Conservation (phyloP, 2,113 vertebrate species). For the Redunca redunca region DNA sequence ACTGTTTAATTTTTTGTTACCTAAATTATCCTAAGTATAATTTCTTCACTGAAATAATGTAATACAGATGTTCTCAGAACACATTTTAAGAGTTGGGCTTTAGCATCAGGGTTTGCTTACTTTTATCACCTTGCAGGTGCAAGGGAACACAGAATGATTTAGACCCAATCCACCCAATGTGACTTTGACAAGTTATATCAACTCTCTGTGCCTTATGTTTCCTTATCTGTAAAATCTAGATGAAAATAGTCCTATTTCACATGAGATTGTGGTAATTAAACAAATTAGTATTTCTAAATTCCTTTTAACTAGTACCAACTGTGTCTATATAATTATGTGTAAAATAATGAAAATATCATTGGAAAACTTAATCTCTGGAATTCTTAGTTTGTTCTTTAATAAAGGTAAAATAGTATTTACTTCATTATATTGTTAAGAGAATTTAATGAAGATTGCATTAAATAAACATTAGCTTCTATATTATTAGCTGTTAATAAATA, state of each 20-base stretch:
- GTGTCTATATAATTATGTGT: background rate
- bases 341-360: background rate
- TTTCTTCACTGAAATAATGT: background rate
- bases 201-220: background rate
- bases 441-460: background rate
- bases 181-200: background rate
- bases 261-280: background rate
- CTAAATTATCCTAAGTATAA: background rate
- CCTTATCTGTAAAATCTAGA: background rate
- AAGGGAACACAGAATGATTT: background rate
- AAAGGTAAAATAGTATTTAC: background rate
- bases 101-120: background rate
- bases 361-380: background rate
- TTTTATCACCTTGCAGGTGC: background rate
- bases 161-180: background rate
- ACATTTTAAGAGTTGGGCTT: background rate
- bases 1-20: background rate
- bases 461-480: background rate
- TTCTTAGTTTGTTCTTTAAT: background rate
- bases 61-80: background rate
- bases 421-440: background rate
- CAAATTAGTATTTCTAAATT: background rate
- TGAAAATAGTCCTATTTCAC: background rate
- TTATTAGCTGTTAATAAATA: background rate
- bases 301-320: background rate